Evolutionary conservation across 2,888 invertebrate species (phyloP).

Genomic region (Pollenia amentaria): DNA sequence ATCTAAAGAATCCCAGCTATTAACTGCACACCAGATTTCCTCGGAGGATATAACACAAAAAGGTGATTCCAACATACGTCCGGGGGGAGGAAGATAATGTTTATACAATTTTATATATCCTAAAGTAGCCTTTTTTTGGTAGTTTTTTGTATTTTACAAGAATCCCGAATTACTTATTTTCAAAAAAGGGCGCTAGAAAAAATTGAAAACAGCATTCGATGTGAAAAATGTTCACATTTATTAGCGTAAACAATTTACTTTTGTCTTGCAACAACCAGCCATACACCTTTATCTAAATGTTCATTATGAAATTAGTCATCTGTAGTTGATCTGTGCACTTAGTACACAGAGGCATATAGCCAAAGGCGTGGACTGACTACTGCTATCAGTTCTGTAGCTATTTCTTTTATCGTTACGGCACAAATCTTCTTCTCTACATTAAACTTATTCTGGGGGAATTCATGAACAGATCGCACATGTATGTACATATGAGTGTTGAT

Average conservation of each 20-base stretch:
- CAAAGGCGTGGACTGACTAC: not conserved
- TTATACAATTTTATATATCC: too few species aligned
- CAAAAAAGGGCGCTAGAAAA: too few species aligned
- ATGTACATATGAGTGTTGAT: not conserved
- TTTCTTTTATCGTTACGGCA: not conserved
- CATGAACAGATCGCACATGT: not conserved
- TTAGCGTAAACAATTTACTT: not conserved
- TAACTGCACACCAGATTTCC: too few species aligned
- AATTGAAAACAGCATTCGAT: too few species aligned
- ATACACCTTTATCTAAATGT: conserved; percentile 9
- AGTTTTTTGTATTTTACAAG: too few species aligned
- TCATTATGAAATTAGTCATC: conserved; percentile 9
- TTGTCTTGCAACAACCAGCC: not conserved
- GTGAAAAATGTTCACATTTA: too few species aligned
- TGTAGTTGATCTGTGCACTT: not conserved
- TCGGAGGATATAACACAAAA: too few species aligned
- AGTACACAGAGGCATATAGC: not conserved
- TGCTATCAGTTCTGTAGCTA: not conserved
- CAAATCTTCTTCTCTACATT: not conserved
- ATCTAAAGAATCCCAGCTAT: too few species aligned
- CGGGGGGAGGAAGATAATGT: too few species aligned
- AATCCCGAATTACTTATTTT: too few species aligned
- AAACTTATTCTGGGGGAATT: not conserved
- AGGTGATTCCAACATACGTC: too few species aligned
- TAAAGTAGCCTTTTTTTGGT: too few species aligned